phyloP scores from a whole-genome alignment of 30 jellyfish, hydroid and myxozoan genomes.

The Pseudorhiza aurosa region DNA sequence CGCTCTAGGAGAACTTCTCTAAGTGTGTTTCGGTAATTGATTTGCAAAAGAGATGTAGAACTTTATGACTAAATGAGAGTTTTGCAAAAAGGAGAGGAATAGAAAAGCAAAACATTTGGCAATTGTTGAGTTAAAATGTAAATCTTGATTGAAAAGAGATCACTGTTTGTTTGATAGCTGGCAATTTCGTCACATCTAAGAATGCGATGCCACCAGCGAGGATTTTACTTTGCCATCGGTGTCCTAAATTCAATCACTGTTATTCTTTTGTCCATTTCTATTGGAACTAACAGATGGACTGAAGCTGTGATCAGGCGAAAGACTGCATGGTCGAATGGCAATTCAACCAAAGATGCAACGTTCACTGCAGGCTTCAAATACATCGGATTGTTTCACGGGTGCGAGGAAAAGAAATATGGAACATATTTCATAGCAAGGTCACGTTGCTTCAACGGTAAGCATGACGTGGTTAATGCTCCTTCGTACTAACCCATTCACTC shows the following conservation, averaged over 20 bases:
- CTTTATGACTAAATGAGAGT: too few species aligned
- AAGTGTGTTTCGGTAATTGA: too few species aligned
- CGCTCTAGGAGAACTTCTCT: too few species aligned
- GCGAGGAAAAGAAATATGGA: slow-evolving; percentile 72
- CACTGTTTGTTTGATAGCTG: too few species aligned
- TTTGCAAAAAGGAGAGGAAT: too few species aligned
- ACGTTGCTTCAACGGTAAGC: slow-evolving; percentile 68
- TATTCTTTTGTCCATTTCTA: slow-evolving; percentile 28
- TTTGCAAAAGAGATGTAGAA: too few species aligned
- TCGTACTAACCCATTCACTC: too few species aligned
- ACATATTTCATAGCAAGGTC: slow-evolving; percentile 24
- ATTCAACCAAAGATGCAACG: slow-evolving; percentile 2
- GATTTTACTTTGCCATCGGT: slow-evolving; percentile 15
- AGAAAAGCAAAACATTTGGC: too few species aligned
- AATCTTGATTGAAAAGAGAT: too few species aligned
- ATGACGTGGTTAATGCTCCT: too few species aligned
- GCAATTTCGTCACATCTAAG: too few species aligned
- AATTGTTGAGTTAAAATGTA: too few species aligned
- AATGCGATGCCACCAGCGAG: slow-evolving; percentile 48
- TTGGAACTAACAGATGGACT: slow-evolving; percentile 72
- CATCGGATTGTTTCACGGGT: slow-evolving; percentile 72
- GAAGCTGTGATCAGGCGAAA: slow-evolving; percentile 39
- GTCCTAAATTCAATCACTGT: slow-evolving; percentile 10
- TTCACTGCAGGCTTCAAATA: slow-evolving; percentile 58
- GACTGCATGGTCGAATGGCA: neutral